Evolutionary conservation across 2,888 invertebrate genomes (phyloP).

Genomic region (Drosophila siamana): DNA sequence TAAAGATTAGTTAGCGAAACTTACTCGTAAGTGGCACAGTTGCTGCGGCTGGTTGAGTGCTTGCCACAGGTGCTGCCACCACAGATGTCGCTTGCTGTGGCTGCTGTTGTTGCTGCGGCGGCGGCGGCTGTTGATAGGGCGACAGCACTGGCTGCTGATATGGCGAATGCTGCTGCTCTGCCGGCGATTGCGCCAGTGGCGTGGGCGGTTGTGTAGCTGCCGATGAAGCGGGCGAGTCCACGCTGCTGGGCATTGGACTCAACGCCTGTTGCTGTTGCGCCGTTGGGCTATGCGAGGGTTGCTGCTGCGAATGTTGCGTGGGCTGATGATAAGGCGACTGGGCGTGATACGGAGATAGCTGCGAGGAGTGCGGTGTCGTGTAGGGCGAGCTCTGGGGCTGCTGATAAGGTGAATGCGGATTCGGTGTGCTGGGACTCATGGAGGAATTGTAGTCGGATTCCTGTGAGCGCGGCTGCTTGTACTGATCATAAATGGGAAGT

Average conservation of each 20-base stretch:
- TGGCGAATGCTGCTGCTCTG: constrained; percentile 85
- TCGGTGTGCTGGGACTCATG: constrained; percentile 86
- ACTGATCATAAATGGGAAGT: constrained; percentile 87
- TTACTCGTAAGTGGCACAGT: constrained; percentile 49
- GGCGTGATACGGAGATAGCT: constrained; percentile 85
- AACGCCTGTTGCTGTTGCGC: constrained; percentile 77
- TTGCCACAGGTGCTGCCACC: constrained; percentile 83
- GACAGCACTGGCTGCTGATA: constrained; percentile 86
- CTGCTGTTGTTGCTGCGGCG: constrained; percentile 85
- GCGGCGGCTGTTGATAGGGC: constrained; percentile 85
- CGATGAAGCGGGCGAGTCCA: constrained; percentile 82
- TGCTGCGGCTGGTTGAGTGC: constrained; percentile 30
- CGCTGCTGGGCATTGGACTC: constrained; percentile 78
- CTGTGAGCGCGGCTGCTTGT: constrained; percentile 86
- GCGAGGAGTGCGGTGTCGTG: constrained; percentile 82
- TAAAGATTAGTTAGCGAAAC: background rate
- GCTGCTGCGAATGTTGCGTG: constrained; percentile 39
- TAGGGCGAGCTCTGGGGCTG: constrained; percentile 86
- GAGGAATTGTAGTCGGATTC: constrained; percentile 87
- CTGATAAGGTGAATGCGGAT: constrained; percentile 87
- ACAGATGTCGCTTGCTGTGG: constrained; percentile 68
- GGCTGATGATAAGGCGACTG: constrained; percentile 84
- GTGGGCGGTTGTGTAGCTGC: constrained; percentile 83
- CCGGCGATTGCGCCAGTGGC: constrained; percentile 80
- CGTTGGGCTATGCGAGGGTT: constrained; percentile 71